Evolutionary conservation across 2,888 invertebrate genomes (phyloP).

Genomic region (Apamea anceps): DNA sequence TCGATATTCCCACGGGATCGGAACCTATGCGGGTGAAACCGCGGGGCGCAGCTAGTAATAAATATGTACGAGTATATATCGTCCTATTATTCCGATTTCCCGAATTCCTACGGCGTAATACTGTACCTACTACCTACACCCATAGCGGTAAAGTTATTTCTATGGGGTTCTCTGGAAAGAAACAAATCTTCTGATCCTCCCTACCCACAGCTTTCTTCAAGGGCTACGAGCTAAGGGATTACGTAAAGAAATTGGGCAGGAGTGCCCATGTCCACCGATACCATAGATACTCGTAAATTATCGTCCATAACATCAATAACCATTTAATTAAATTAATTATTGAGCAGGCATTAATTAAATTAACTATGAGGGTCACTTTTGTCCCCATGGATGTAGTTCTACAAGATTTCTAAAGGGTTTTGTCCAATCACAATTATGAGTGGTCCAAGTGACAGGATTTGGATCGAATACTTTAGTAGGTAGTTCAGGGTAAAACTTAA

Average conservation of each 20-base stretch:
- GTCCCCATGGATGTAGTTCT: conserved; percentile 66
- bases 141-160: not conserved
- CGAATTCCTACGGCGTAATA: not conserved
- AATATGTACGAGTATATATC: too few species aligned
- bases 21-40: too few species aligned
- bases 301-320: conserved; percentile 24
- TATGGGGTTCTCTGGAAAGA: not conserved
- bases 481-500: too few species aligned
- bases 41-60: too few species aligned
- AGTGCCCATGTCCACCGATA: not conserved
- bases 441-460: conserved; percentile 46
- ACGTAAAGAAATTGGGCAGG: not conserved
- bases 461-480: too few species aligned
- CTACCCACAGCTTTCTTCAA: not conserved
- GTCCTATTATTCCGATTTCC: too few species aligned
- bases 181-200: not conserved
- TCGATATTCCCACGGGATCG: too few species aligned
- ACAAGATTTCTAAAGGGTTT: conserved; percentile 70
- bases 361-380: conserved; percentile 55
- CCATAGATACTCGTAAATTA: not conserved
- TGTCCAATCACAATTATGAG: conserved; percentile 46
- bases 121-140: not conserved
- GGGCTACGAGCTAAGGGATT: not conserved
- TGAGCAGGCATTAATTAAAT: conserved; percentile 60
- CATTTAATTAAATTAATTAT: conserved; percentile 61